A percentile compares a stretch with the other conserved stretches of the same genome.
These are phyloP conservation scores for Caradrina clavipalpis DNA, from an alignment of 2,888 invertebrate species.

Conservation along the genomic window DNA sequence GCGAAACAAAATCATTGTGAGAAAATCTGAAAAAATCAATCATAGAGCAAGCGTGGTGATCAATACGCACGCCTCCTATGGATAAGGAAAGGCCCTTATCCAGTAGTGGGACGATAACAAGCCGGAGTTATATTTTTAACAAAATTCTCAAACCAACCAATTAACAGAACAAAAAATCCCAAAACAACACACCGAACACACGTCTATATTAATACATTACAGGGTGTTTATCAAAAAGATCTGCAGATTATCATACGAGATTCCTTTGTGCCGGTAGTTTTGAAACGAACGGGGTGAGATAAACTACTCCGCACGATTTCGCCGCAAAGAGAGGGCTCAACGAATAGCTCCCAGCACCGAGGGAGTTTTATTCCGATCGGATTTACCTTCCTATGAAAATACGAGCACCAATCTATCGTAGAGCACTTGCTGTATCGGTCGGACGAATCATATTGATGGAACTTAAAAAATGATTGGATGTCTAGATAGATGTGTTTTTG, in stretches of 20 bases:
- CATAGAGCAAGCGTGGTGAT: too few species aligned
- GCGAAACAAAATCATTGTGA: too few species aligned
- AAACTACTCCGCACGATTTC: slow-evolving; percentile 88
- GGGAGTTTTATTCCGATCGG: slow-evolving; percentile 87
- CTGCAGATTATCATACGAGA: slow-evolving; percentile 84
- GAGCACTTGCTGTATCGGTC: slow-evolving; percentile 63
- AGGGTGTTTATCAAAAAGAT: slow-evolving; percentile 73
- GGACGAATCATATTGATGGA: slow-evolving; percentile 60
- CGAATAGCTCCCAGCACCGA: slow-evolving; percentile 74
- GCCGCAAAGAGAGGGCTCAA: slow-evolving; percentile 89
- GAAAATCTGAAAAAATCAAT: too few species aligned
- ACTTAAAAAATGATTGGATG: slow-evolving; percentile 59
- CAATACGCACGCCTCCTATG: too few species aligned
- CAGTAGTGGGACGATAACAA: too few species aligned
- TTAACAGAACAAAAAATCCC: slow-evolving; percentile 26
- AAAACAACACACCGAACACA: not conserved
- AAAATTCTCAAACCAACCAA: not conserved
- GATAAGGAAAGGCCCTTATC: too few species aligned
- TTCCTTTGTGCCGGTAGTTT: slow-evolving; percentile 79
- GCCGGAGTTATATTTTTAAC: not conserved
- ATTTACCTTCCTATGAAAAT: slow-evolving; percentile 83
- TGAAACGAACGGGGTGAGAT: slow-evolving; percentile 82
- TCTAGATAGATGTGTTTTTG: slow-evolving; percentile 29
- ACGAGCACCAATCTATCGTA: slow-evolving; percentile 67
- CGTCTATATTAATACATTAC: slow-evolving; percentile 58